Percentiles rank a stretch among this genome's conserved stretches.
Conservation (phyloP, 2,113 vertebrate genomes). For the Microcebus griseorufus region DNA sequence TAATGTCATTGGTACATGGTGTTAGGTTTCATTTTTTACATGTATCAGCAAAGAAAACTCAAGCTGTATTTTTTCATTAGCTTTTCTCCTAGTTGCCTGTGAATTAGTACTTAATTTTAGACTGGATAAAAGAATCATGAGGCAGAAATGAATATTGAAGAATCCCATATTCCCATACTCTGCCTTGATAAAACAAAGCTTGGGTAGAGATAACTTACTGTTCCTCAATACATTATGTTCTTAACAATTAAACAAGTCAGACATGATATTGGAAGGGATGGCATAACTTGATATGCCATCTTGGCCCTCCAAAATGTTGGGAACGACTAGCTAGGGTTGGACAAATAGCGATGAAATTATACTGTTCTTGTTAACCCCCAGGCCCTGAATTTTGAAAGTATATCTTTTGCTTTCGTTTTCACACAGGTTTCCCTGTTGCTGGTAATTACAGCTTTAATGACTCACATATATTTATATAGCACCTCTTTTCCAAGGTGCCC, state of each 20-base stretch:
- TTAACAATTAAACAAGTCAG: not conserved
- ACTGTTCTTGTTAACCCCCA: not conserved
- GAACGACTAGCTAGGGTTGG: not conserved
- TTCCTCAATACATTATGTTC: not conserved
- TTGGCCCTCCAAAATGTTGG: not conserved
- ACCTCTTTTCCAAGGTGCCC: conserved; percentile 41
- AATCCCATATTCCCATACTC: not conserved
- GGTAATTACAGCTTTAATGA: conserved; percentile 51
- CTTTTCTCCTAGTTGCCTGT: not conserved
- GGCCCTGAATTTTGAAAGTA: conserved; percentile 2
- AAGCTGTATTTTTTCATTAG: not conserved
- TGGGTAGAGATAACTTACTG: not conserved
- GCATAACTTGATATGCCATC: not conserved
- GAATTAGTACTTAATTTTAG: not conserved
- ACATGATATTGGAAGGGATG: not conserved
- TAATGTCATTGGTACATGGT: not conserved
- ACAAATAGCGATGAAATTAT: not conserved
- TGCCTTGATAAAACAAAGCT: not conserved
- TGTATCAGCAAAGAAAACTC: not conserved
- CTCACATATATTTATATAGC: conserved; percentile 50
- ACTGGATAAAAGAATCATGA: not conserved
- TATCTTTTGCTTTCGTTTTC: conserved; percentile 49
- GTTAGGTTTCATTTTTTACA: not conserved
- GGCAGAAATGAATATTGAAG: not conserved
- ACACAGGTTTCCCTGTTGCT: conserved; percentile 33